Conservation (phyloP, 2,797 vertebrate species). For the Tinamus major region DNA sequence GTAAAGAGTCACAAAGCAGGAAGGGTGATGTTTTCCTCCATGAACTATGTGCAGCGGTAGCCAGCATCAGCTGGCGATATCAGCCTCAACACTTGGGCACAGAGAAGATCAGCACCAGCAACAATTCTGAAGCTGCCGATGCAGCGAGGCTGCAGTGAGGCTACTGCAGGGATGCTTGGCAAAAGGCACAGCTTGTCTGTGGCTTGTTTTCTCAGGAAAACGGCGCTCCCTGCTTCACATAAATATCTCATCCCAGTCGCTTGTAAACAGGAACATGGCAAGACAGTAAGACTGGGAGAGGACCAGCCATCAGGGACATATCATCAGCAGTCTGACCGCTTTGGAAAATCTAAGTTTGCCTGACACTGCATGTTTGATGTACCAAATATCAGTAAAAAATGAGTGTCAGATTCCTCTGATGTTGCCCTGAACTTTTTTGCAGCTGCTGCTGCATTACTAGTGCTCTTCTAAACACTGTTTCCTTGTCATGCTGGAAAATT, state of each 20-base stretch:
- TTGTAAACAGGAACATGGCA: background rate
- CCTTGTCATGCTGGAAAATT: background rate
- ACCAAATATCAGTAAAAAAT: background rate
- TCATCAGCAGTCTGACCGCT: background rate
- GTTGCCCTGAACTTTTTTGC: background rate
- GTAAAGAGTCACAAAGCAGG: background rate
- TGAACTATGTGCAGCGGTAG: background rate
- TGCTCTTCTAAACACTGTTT: background rate
- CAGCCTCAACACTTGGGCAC: no score
- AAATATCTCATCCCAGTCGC: background rate
- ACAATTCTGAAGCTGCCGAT: background rate
- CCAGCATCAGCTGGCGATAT: background rate
- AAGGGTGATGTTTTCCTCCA: background rate
- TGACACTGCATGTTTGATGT: background rate
- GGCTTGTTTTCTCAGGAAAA: background rate
- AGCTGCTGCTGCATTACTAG: background rate
- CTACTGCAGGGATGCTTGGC: background rate
- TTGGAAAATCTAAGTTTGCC: background rate
- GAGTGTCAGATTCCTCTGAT: background rate
- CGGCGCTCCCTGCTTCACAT: background rate
- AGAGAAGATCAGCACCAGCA: background rate
- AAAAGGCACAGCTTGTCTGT: background rate
- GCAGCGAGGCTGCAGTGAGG: background rate
- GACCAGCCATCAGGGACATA: fast-evolving
- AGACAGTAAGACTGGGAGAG: background rate